Evolutionary conservation across 2,113 vertebrate species (phyloP).

Genomic region (Callospermophilus lateralis): DNA sequence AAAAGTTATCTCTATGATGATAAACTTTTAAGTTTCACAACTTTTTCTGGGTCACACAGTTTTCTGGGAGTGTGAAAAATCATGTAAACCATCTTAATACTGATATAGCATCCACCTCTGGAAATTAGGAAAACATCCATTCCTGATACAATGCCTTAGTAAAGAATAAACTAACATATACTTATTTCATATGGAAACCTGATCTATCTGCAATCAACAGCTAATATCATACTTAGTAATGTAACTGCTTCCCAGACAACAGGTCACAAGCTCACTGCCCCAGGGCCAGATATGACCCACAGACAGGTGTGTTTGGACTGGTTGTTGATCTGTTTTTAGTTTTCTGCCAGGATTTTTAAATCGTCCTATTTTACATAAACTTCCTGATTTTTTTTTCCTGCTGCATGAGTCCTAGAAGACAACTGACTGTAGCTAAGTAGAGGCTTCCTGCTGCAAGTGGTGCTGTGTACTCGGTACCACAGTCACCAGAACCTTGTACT

Average conservation of each 20-base stretch:
- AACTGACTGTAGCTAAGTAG: not conserved
- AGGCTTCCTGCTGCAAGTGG: not conserved
- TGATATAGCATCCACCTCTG: not conserved
- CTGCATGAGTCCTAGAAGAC: not conserved
- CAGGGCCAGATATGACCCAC: not conserved
- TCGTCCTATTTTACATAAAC: not conserved
- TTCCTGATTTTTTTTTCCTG: not conserved
- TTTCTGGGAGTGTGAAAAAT: not conserved
- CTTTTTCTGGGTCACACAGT: too few relatives aligned
- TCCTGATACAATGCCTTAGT: not conserved
- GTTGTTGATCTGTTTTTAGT: not conserved
- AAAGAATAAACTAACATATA: not conserved
- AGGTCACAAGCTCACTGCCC: not conserved
- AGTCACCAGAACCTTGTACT: not conserved
- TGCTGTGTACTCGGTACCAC: not conserved
- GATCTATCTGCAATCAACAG: not conserved
- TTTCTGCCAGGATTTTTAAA: not conserved
- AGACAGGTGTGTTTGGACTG: not conserved
- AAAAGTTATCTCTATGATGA: not conserved
- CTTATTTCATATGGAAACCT: not conserved
- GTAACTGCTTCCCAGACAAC: not conserved
- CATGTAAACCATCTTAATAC: not conserved
- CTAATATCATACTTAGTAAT: not conserved
- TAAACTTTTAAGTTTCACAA: not conserved
- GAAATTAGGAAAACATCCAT: not conserved